phyloP scores from a whole-genome alignment of 2,113 vertebrate genomes.

The Phaethon lepturus region DNA sequence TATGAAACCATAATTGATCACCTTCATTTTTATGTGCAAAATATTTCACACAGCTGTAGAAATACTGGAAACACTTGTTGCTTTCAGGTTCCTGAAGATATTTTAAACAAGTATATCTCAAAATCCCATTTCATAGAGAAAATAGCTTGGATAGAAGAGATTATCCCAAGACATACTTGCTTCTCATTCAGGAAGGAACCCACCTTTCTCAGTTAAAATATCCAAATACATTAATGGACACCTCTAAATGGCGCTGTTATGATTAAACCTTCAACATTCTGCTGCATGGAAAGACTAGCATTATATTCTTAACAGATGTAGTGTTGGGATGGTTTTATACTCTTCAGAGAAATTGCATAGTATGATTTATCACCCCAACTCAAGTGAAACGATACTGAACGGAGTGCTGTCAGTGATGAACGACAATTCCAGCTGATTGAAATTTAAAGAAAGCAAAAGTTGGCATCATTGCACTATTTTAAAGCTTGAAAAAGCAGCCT shows the following conservation, averaged over 20 bases:
- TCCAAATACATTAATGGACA: background rate
- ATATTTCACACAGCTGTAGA: background rate
- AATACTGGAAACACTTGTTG: background rate
- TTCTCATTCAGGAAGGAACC: background rate
- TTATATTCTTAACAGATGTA: constrained; percentile 44
- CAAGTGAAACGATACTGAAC: background rate
- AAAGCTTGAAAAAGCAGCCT: background rate
- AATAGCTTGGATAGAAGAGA: background rate
- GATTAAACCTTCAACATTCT: background rate
- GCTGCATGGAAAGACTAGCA: background rate
- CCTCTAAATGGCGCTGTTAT: background rate
- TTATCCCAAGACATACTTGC: background rate
- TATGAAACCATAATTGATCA: background rate
- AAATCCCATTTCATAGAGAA: background rate
- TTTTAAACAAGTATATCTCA: constrained; percentile 8
- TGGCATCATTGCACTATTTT: background rate
- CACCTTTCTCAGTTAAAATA: background rate
- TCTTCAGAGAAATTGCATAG: background rate
- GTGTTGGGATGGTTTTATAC: background rate
- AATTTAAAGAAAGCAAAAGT: background rate
- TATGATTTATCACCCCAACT: constrained; percentile 22
- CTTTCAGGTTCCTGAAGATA: background rate
- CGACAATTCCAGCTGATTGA: background rate
- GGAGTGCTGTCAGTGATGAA: background rate
- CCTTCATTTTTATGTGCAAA: background rate